These are phyloP conservation scores for Arrhamphus sclerolepis DNA, from an alignment of 2,797 vertebrate species.

Conservation along the genomic window DNA sequence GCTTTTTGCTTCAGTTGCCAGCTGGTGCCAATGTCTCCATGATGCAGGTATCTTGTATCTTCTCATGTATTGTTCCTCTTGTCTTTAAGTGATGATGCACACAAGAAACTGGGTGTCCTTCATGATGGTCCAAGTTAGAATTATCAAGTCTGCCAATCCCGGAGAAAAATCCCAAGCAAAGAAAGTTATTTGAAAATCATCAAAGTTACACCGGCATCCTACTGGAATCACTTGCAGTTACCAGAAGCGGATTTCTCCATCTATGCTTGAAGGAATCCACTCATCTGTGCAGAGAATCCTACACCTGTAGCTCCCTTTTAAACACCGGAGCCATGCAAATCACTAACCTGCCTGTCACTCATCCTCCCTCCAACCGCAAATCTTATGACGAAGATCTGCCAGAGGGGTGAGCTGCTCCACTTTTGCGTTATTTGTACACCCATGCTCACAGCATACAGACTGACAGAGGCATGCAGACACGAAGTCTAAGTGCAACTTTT, in stretches of 20 bases:
- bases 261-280: constrained; percentile 51
- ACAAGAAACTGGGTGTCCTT: constrained; percentile 9
- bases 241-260: constrained; percentile 29
- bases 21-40: constrained; percentile 52
- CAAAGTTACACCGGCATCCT: constrained; percentile 1
- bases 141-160: constrained; percentile 12
- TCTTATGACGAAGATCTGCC: constrained; percentile 63
- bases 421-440: constrained; percentile 27
- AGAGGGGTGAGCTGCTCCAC: constrained; percentile 51
- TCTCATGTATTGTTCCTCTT: constrained; percentile 6
- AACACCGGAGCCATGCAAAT: constrained; percentile 76
- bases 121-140: constrained; percentile 19
- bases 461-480: constrained; percentile 19
- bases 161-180: neutral
- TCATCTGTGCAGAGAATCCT: constrained; percentile 64
- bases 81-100: constrained; percentile 26
- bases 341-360: constrained; percentile 60
- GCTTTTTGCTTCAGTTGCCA: constrained; percentile 52
- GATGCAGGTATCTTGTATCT: constrained; percentile 22
- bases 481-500: constrained; percentile 14
- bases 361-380: constrained; percentile 61
- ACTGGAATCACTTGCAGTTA: constrained; percentile 14
- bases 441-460: constrained; percentile 9
- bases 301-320: constrained; percentile 76
- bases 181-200: constrained; percentile 10